Evolutionary conservation across 2,888 invertebrate genomes (phyloP), one percentile per base, ranked within the genome.

Genomic region (Ametastegia equiseti): DNA sequence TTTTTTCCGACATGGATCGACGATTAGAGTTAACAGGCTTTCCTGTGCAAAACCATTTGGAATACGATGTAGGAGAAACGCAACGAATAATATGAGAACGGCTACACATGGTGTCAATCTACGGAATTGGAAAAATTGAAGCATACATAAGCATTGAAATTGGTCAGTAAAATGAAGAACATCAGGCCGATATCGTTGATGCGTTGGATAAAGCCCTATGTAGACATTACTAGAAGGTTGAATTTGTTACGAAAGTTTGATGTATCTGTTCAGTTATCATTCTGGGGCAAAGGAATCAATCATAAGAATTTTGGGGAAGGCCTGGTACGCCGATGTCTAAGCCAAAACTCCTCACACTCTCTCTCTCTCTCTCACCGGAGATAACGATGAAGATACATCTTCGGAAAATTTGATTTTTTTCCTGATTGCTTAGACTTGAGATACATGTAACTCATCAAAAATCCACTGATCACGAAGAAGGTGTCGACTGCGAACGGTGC

Each of bases 21-120:
- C 94, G 86, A 95, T 95, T 85, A 93, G 93, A 33, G 93, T 93
- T 78, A 95, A 93, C 33, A 94, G 89, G 19, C 93, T 93, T 1
- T 94, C 94, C 95, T 95, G 95, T 88, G 94, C 93, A 0, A 95
- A 95, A 0, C 95, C 96, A 0, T 92, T 91, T 7, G 95, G 94
- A 5, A 94, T 86, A 83, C 95, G 93, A 81, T 95, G 95, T 92
- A 95, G 93, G n/a, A 95, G 90, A 90, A 93, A 95, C 0, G 95
- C 95, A 88, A 95, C 95, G 91, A 95, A 95, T 67, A 95, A 92
- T 1, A 95, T 92, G 77, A 95, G 92, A 0, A 94, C 94, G 54
- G 95, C 87, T 1, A 95, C 88, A 0, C 95, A 94, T 54, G 95
- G 95, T 0, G 95, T 93, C 85, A 95, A 92, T 57, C 75, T 77